phyloP scores from a whole-genome alignment of 2,113 vertebrate genomes.

The Limanda limanda region DNA sequence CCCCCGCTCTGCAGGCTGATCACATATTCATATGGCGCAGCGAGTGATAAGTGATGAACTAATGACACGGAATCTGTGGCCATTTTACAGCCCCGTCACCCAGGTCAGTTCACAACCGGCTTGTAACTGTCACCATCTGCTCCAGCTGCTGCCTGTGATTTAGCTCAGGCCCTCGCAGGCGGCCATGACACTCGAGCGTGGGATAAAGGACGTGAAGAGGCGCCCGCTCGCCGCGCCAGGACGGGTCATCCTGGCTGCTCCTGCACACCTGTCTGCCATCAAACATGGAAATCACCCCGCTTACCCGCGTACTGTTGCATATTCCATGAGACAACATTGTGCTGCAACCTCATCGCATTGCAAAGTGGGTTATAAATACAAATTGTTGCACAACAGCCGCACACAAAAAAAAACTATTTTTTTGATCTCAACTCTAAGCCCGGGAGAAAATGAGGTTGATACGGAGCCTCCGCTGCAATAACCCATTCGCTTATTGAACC shows the following conservation, averaged over 20 bases:
- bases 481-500: constrained; percentile 60
- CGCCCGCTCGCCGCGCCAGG: constrained; percentile 41
- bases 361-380: constrained; percentile 49
- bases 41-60: constrained; percentile 20
- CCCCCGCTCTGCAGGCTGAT: neutral
- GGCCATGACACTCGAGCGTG: constrained; percentile 50
- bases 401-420: constrained; percentile 37
- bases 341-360: constrained; percentile 26
- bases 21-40: neutral
- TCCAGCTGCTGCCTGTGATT: constrained; percentile 7
- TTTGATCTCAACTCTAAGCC: constrained; percentile 7
- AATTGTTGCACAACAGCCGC: constrained; percentile 45
- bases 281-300: constrained; percentile 57
- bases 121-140: neutral
- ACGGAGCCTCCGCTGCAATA: constrained; percentile 61
- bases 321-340: constrained; percentile 39
- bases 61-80: constrained; percentile 11
- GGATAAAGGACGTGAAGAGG: constrained; percentile 32
- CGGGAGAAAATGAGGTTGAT: constrained; percentile 60
- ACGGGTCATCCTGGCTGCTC: constrained; percentile 45
- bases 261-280: constrained; percentile 61
- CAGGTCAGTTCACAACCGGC: constrained; percentile 9
- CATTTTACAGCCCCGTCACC: constrained; percentile 7
- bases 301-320: constrained; percentile 58
- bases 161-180: constrained; percentile 21